phyloP scores from a whole-genome alignment of 2,888 invertebrate genomes.

The Microplitis deprimator region DNA sequence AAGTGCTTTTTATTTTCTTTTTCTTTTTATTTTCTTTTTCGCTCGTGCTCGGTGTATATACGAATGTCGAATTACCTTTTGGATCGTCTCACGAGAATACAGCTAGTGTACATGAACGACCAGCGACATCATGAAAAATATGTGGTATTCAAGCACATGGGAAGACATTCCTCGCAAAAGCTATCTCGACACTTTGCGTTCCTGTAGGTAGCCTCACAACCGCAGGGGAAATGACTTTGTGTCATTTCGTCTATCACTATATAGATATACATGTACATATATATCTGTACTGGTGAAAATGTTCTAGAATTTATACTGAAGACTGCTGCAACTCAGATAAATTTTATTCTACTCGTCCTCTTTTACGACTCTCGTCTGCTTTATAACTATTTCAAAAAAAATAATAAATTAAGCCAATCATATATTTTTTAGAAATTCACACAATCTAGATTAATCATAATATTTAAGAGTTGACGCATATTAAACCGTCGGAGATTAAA shows the following conservation, averaged over 20 bases:
- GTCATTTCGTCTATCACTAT: slow-evolving; percentile 27
- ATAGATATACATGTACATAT: slow-evolving; percentile 41
- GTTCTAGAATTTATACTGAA: slow-evolving; percentile 58
- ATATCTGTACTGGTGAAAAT: slow-evolving; percentile 54
- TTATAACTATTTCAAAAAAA: slow-evolving; percentile 32
- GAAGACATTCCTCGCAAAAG: slow-evolving; percentile 34
- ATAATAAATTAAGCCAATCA: background rate
- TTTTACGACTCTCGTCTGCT: slow-evolving; percentile 51
- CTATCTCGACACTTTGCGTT: slow-evolving; percentile 40
- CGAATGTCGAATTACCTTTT: slow-evolving; percentile 13
- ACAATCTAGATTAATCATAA: too few species aligned
- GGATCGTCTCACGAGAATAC: slow-evolving; percentile 18
- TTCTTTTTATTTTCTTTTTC: background rate
- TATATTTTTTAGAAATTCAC: background rate
- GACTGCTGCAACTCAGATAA: slow-evolving; percentile 61
- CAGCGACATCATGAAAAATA: slow-evolving; percentile 19
- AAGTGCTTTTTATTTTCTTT: background rate
- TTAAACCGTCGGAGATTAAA: background rate
- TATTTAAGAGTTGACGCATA: too few species aligned
- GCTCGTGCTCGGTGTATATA: background rate
- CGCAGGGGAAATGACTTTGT: slow-evolving; percentile 24
- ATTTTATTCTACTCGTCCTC: slow-evolving; percentile 56
- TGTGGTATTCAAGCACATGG: slow-evolving; percentile 45
- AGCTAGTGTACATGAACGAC: slow-evolving; percentile 8
- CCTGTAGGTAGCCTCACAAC: slow-evolving; percentile 32